Base-by-base conservation (phyloP, 2,797 vertebrate species). In the Ara ararauna region DNA sequence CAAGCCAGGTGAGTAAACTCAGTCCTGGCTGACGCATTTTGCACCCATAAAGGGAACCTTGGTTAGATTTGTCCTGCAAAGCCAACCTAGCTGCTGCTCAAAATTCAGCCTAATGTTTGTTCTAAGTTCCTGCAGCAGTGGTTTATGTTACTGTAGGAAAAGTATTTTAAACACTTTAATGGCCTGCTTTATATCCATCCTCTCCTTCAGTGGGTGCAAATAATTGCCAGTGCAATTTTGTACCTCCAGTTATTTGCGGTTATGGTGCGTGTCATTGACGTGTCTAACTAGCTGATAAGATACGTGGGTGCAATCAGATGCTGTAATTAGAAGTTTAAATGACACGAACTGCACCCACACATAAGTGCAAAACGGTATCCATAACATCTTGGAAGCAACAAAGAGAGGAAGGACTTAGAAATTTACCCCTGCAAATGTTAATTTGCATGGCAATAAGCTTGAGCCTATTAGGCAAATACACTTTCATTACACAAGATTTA, bases 331-430 rank as follows among this genome's bases (percentile, higher is more conserved):
- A 96, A 96, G 96, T 96, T 93, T 95, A 96, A 94, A 92, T 96
- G 95, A 97, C 94, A 96, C 66, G 85, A 96, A 97, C 94, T 96
- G 92, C 91, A 92, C 95, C 96, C 94, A 97, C 95, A 95, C 95
- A 60, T 68, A 95, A 94, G 93, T 78, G 87, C 87, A 96, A 95
- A 94, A 95, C 36, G 85, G 66, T 89, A 96, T 75, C 95, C 42
- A 5, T 91, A 94, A 91, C 89, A 75, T 93, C 89, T 96, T 70
- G 50, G 82, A 94, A 93, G 65, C 75, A 92, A 96, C 94, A 96
- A 91, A 95, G 95, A 95, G 81, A 87, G 26, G 72, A 90, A 92
- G 89, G 92, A 89, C 94, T 77, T 48, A 23, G n/a, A 93, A 91
- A 85, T 91, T 85, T 85, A 85, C 85, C 92, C 95, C 82, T 72